A percentile compares a stretch with the other conserved stretches of the same genome.
These are phyloP conservation scores for Miltochrista miniata DNA, from an alignment of 2,888 invertebrate species.

Conservation along the genomic window DNA sequence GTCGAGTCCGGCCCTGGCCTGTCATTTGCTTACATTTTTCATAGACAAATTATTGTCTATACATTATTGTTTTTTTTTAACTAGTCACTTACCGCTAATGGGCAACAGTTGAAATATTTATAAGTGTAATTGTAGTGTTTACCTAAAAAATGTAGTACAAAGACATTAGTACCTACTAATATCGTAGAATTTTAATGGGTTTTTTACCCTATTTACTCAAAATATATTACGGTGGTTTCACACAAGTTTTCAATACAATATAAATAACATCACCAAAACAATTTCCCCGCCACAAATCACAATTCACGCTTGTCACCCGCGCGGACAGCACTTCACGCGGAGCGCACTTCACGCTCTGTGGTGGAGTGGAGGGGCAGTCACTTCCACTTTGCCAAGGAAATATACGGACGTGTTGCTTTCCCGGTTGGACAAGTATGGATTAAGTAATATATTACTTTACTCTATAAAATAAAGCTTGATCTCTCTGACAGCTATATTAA, in stretches of 20 bases:
- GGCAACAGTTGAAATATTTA: background rate
- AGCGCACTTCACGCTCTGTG: background rate
- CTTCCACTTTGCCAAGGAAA: background rate
- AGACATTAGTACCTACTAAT: too few species aligned
- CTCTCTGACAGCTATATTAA: too few species aligned
- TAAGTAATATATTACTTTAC: too few species aligned
- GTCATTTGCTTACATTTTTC: conserved; percentile 16
- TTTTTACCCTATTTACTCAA: too few species aligned
- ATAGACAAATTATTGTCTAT: conserved; percentile 8
- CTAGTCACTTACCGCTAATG: conserved; percentile 1
- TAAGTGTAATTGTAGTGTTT: conserved; percentile 1
- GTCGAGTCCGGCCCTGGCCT: conserved; percentile 7
- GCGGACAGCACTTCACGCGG: conserved; percentile 4
- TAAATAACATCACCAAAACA: background rate
- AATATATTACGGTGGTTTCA: too few species aligned
- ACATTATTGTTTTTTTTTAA: conserved; percentile 1
- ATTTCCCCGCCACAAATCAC: background rate
- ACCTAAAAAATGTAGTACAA: background rate
- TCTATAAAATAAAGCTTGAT: too few species aligned
- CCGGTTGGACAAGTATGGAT: too few species aligned
- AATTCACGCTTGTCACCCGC: background rate
- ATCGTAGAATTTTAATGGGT: background rate
- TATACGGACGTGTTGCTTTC: conserved; percentile 1
- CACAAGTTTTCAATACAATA: too few species aligned
- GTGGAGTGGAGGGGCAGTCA: background rate